These are phyloP conservation scores for Cataglyphis hispanica DNA, from an alignment of 1,140 invertebrate species.

Conservation along the genomic window DNA sequence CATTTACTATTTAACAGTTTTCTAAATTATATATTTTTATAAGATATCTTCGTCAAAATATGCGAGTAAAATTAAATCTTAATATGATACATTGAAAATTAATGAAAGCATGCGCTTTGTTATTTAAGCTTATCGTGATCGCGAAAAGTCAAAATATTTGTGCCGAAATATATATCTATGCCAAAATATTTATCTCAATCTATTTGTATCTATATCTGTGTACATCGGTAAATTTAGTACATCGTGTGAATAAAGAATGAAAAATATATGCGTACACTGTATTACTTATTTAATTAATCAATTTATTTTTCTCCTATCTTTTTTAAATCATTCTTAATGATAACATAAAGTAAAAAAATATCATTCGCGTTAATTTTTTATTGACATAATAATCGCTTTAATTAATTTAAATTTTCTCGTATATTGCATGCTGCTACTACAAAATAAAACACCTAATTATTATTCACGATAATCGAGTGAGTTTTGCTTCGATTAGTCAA, in stretches of 20 bases:
- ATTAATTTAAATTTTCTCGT: background rate
- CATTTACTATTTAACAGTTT: no score
- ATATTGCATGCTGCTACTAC: background rate
- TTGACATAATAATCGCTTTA: background rate
- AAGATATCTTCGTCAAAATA: no score
- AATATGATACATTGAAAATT: background rate
- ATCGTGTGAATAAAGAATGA: background rate
- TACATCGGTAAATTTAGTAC: background rate
- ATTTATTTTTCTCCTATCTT: background rate
- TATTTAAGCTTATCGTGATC: background rate
- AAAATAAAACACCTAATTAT: background rate
- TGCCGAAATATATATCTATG: no score
- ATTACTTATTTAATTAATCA: background rate
- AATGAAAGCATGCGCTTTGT: background rate
- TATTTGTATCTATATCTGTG: background rate
- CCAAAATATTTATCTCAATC: constrained; percentile 9
- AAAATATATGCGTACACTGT: background rate
- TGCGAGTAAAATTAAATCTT: no score
- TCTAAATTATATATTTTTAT: no score
- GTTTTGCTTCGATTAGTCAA: background rate
- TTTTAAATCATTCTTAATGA: background rate
- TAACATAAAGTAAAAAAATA: background rate
- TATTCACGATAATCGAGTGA: background rate
- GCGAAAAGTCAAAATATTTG: constrained; percentile 35
- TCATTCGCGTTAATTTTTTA: background rate